Percentiles rank a stretch among this genome's conserved stretches.
Conservation (phyloP, 2,797 vertebrate genomes). For the Eupleurogrammus muticus region DNA sequence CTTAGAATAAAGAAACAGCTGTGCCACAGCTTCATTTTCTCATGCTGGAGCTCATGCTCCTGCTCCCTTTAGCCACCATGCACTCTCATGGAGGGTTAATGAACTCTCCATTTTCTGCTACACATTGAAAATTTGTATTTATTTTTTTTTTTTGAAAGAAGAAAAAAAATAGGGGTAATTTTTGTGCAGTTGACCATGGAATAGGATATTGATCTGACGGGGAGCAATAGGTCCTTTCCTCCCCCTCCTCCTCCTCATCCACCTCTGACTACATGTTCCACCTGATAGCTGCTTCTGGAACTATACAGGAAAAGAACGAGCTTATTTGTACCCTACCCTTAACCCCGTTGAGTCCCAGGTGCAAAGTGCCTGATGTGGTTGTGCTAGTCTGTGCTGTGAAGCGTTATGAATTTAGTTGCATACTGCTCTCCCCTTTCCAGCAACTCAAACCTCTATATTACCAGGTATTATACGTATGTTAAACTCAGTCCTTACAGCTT, state of each 20-base stretch:
- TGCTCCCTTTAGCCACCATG: conserved; percentile 1
- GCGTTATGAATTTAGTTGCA: conserved; percentile 53
- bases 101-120: conserved; percentile 20
- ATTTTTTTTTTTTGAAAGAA: neutral
- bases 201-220: conserved; percentile 69
- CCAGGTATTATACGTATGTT: no score
- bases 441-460: no score
- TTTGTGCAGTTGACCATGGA: conserved; percentile 53
- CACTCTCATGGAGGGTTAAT: conserved; percentile 21
- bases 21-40: neutral
- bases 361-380: conserved; percentile 44
- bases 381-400: conserved; percentile 20
- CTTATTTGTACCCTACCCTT: conserved; percentile 4
- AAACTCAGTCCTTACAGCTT: no score
- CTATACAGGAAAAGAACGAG: conserved; percentile 40
- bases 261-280: conserved; percentile 23
- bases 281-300: conserved; percentile 19
- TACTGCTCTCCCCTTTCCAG: conserved; percentile 3
- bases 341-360: conserved; percentile 36
- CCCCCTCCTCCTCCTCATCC: conserved; percentile 6
- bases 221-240: conserved; percentile 7
- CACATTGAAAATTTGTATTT: conserved; percentile 28
- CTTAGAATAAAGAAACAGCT: conserved; percentile 26
- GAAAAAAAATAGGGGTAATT: conserved; percentile 23
- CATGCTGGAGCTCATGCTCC: conserved; percentile 11